Base-by-base conservation (phyloP, 2,888 invertebrate genomes). In the Xestia ashworthii region DNA sequence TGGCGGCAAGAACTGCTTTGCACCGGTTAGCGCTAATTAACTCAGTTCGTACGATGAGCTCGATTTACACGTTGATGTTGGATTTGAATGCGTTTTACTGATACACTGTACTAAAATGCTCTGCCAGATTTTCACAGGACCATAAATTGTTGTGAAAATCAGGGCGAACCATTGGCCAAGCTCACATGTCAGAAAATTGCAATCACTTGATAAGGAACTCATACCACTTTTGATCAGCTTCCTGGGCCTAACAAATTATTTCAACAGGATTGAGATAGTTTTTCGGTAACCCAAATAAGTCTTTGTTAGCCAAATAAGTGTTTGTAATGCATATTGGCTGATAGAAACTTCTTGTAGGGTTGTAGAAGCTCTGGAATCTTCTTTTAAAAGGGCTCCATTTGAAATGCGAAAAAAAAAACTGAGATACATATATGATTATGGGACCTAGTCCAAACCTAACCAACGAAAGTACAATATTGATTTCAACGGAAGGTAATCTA, bases 21-120 rank as follows among this genome's bases (percentile, higher is more conserved):
- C 93, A 91, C 91, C 90, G 91, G 91, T 93, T 92, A 91, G 92
- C 90, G 91, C 90, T 92, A 91, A 94, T 94, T 94, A 94, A 90
- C 91, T 89, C 87, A 88, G 88, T 87, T 85, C 79, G 74, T 85
- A 87, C 73, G 76, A 77, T 70, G 83, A 72, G 81, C 76, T 76
- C 76, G 65, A 80, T 81, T 83, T 83, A 82, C 82, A 84, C 72
- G 48, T 68, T 67, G n/a, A 46, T 77, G 80, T 73, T 80, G 80
- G 55, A 77, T 84, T 82, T 74, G 76, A 79, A 76, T 83, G 83
- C 80, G 68, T 76, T 85, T 80, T 64, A 64, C 83, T 73, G 68
- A 81, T 82, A 62, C 55, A 62, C 44, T 66, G 14, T 38, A 55
- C n/a, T 60, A 68, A 74, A 64, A 71, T 19, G 4, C 32, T 38